phyloP scores from a whole-genome alignment of 2,888 invertebrate genomes.

The Patella pellucida region DNA sequence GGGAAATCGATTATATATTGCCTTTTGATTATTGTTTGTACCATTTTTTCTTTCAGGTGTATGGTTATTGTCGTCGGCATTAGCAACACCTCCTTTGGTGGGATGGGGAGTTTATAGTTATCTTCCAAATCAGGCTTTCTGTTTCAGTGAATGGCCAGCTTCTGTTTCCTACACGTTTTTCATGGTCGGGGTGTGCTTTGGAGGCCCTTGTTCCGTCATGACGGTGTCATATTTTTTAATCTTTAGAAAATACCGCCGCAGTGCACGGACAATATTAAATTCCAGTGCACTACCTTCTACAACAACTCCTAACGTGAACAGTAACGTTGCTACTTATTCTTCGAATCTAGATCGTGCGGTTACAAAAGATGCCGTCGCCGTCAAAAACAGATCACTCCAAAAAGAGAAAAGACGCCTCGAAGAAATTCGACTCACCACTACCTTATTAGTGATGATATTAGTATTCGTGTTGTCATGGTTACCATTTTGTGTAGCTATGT shows the following conservation, averaged over 20 bases:
- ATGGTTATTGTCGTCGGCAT: constrained; percentile 44
- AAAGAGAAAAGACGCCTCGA: constrained; percentile 36
- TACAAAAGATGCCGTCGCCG: neutral
- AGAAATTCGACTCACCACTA: constrained; percentile 51
- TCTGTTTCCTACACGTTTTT: constrained; percentile 60
- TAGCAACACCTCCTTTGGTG: constrained; percentile 58
- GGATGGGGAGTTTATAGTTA: constrained; percentile 62
- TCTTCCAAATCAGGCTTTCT: constrained; percentile 55
- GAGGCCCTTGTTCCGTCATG: constrained; percentile 60
- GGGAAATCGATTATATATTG: too few relatives aligned
- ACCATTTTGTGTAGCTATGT: constrained; percentile 64
- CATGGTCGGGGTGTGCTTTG: constrained; percentile 63
- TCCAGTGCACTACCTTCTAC: neutral
- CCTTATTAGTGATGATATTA: constrained; percentile 55
- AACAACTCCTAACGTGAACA: neutral
- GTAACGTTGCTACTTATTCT: neutral
- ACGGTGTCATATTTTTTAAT: constrained; percentile 57
- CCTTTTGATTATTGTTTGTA: too few relatives aligned
- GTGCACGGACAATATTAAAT: constrained; percentile 13
- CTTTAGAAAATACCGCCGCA: constrained; percentile 39
- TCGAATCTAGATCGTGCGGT: neutral
- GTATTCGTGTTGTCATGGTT: constrained; percentile 63
- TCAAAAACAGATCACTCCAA: neutral
- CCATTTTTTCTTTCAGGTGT: constrained; percentile 46
- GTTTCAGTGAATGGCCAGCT: constrained; percentile 61